These are phyloP conservation scores for Beroe forskalii DNA, from an alignment of 37 sponge, comb jelly and placozoan species.

Conservation along the genomic window DNA sequence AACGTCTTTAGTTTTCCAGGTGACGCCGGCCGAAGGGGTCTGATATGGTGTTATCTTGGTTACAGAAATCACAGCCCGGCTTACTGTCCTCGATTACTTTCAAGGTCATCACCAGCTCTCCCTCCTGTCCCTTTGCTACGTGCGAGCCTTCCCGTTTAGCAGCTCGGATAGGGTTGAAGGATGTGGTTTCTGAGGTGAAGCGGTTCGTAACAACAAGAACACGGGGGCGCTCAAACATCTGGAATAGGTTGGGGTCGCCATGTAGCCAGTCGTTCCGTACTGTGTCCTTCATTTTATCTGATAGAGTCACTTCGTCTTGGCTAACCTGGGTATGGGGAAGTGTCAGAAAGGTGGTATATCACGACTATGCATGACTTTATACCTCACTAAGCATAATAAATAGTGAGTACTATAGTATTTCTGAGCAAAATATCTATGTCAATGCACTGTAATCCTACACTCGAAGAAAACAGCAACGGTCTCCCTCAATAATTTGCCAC, in stretches of 20 bases:
- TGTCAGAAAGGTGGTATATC: too few relatives aligned
- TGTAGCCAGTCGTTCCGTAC: neutral
- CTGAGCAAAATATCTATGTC: too few relatives aligned
- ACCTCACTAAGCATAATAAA: too few relatives aligned
- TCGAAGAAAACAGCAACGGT: too few relatives aligned
- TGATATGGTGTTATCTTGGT: neutral
- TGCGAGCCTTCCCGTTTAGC: neutral
- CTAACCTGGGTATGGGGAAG: too few relatives aligned
- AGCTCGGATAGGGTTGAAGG: neutral
- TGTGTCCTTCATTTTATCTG: neutral
- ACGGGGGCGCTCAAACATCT: neutral
- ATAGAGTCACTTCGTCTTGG: too few relatives aligned
- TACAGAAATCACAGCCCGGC: conserved; percentile 6
- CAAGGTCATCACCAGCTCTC: neutral
- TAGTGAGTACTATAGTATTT: too few relatives aligned
- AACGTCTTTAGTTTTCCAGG: neutral
- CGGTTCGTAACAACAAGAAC: neutral
- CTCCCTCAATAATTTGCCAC: too few relatives aligned
- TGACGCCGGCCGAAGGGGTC: neutral
- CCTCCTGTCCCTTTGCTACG: neutral
- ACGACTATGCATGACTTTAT: too few relatives aligned
- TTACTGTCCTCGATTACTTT: neutral
- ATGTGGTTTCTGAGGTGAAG: neutral
- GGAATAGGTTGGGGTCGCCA: neutral
- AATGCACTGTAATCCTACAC: too few relatives aligned